phyloP scores from a whole-genome alignment of 2,113 vertebrate genomes.

The Platysternon megacephalum region DNA sequence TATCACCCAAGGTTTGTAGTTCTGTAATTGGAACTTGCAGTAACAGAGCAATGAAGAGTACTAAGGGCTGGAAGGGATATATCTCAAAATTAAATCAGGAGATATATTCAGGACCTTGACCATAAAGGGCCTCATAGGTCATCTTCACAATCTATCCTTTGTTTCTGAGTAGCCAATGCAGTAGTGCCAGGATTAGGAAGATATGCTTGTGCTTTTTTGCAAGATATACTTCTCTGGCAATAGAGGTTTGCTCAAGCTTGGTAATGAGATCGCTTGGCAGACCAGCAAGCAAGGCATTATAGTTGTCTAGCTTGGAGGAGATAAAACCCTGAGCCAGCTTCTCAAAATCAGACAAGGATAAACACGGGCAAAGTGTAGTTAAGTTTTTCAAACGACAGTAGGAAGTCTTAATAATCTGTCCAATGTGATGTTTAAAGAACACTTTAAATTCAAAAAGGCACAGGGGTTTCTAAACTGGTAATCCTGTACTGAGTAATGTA shows the following conservation, averaged over 20 bases:
- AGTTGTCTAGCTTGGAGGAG: constrained; percentile 35
- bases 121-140: constrained; percentile 37
- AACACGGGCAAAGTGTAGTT: constrained; percentile 8
- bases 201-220: not conserved
- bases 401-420: constrained; percentile 65
- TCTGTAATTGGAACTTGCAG: constrained; percentile 46
- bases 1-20: constrained; percentile 24
- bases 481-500: constrained; percentile 30
- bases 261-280: constrained; percentile 51
- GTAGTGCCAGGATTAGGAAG: not conserved
- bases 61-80: constrained; percentile 34
- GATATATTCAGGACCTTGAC: constrained; percentile 57
- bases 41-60: constrained; percentile 47
- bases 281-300: constrained; percentile 35
- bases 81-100: constrained; percentile 69
- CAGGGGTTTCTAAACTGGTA: constrained; percentile 28
- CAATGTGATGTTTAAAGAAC: constrained; percentile 51
- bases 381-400: constrained; percentile 63
- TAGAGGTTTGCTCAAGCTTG: constrained; percentile 35
- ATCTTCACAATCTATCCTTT: constrained; percentile 41
- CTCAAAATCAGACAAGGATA: constrained; percentile 43
- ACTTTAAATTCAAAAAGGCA: constrained; percentile 21
- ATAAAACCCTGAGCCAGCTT: constrained; percentile 61
- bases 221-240: constrained; percentile 14
- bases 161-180: constrained; percentile 43